Evolutionary conservation across 2,113 vertebrate genomes (phyloP), one percentile per base, ranked within the genome.

Genomic region (Lagopus leucura): DNA sequence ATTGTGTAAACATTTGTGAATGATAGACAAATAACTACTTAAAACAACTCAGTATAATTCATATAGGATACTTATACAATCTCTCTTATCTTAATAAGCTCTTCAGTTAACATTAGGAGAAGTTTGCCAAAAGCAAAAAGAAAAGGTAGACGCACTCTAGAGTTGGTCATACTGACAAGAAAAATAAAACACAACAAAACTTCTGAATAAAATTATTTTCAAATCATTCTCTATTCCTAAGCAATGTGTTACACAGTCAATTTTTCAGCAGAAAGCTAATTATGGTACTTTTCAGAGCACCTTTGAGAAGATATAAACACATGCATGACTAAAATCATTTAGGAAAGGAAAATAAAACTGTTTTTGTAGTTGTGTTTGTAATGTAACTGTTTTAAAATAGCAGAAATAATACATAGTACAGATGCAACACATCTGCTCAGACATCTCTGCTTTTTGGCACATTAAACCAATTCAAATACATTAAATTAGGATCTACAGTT

Each of bases 381-480:
- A 94, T 78, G 25, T n/a, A 86, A 88, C 71, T 78, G 38, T 87
- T 95, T 92, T 60, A 89, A 94, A 86, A 83, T 9, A 94, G 52
- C 50, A 88, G 85, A 84, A 91, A 88, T 58, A 94, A 92, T 75
- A 77, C 45, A 64, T n/a, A 27, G 71, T 34, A 36, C 82, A 94
- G 94, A 76, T 87, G 82, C 10, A 90, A 74, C 19, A 86, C 81
- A 91, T 92, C 88, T 96, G 65, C 89, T 76, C 63, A 66, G 89
- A 80, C 50, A 90, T 82, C 36, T 32, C 38, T 88, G 63, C 2
- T 88, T 94, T 95, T 93, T 21, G 8, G 45, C 78, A 84, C 72
- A 82, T 55, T 89, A 88, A 93, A 73, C 45, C 24, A 84, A 57
- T 50, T 96, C 55, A 85, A 67, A 50, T 48, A 7, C 65, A 88